phyloP scores from a whole-genome alignment of 2,888 invertebrate genomes.

The Elysia crispata region DNA sequence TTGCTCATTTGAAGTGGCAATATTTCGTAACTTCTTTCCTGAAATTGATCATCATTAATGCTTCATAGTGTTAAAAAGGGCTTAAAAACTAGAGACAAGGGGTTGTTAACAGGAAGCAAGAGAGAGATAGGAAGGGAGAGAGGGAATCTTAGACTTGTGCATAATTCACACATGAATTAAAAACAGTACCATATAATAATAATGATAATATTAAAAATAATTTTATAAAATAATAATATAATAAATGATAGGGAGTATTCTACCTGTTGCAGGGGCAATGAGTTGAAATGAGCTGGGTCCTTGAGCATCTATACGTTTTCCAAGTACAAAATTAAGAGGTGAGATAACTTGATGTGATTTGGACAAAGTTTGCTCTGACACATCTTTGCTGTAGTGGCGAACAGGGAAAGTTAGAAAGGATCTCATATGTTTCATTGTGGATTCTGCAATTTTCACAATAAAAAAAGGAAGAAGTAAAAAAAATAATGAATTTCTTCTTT shows the following conservation, averaged over 20 bases:
- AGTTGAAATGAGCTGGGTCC: slow-evolving; percentile 59
- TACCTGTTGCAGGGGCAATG: slow-evolving; percentile 73
- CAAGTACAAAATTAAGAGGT: slow-evolving; percentile 70
- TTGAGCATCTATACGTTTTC: slow-evolving; percentile 62
- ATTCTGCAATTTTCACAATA: no score
- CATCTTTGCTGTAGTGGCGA: slow-evolving; percentile 21
- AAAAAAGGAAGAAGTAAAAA: no score
- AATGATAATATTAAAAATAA: no score
- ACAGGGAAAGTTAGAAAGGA: no score
- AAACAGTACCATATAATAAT: no score
- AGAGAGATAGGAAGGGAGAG: no score
- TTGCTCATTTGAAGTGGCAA: slow-evolving; percentile 61
- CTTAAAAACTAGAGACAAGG: background rate
- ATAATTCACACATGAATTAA: no score
- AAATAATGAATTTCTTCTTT: no score
- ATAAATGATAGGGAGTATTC: background rate
- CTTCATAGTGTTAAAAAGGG: background rate
- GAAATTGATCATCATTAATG: background rate
- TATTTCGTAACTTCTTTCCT: slow-evolving; percentile 66
- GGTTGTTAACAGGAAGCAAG: background rate
- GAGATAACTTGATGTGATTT: slow-evolving; percentile 44
- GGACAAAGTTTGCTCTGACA: slow-evolving; percentile 20
- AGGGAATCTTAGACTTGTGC: no score
- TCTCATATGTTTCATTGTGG: no score
- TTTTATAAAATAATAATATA: background rate